Percentiles rank a stretch among this genome's conserved stretches.
These are phyloP conservation scores for Clamator glandarius DNA, from an alignment of 2,797 vertebrate species.

Conservation along the genomic window DNA sequence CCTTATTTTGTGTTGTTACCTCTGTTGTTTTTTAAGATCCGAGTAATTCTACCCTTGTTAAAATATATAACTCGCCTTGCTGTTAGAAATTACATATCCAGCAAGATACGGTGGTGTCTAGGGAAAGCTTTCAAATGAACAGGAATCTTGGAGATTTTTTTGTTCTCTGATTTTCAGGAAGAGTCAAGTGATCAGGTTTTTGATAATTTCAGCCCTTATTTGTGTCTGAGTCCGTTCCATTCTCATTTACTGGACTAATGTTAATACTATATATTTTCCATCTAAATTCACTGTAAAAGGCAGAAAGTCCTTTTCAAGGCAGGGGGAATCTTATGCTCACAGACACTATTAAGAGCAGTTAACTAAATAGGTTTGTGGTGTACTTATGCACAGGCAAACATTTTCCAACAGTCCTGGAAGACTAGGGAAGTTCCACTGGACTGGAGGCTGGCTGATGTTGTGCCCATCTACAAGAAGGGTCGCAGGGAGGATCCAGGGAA, in stretches of 20 bases:
- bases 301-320: not conserved
- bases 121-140: not conserved
- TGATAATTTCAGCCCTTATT: not conserved
- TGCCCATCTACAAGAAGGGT: too few relatives aligned
- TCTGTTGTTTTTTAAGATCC: not conserved
- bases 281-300: not conserved
- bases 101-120: not conserved
- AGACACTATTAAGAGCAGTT: not conserved
- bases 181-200: not conserved
- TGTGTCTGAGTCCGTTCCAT: not conserved
- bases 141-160: rapidly evolving
- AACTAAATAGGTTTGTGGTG: not conserved
- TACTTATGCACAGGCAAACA: not conserved
- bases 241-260: not conserved
- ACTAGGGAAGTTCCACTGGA: too few relatives aligned
- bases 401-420: too few relatives aligned
- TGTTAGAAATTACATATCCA: not conserved
- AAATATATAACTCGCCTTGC: not conserved
- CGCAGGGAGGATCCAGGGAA: too few relatives aligned
- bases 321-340: not conserved
- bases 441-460: too few relatives aligned
- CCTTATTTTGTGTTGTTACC: not conserved
- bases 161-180: not conserved
- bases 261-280: not conserved
- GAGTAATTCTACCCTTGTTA: not conserved